Evolutionary conservation across 2,113 vertebrate species (phyloP), one percentile per base, ranked within the genome.

Genomic region (Psephotus haematonotus): DNA sequence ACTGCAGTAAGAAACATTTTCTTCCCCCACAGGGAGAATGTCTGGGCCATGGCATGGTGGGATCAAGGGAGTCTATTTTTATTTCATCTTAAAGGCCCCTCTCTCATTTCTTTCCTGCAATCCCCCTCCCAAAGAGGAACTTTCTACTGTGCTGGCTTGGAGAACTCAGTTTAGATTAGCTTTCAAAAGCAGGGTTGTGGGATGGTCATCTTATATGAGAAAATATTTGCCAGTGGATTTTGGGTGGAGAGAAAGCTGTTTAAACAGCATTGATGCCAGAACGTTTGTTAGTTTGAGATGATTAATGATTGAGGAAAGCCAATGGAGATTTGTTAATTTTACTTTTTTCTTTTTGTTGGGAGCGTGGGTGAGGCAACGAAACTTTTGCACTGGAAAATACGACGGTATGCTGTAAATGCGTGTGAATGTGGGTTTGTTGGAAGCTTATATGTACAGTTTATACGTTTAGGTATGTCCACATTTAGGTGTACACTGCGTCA

Each of bases 61-160:
- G 87, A 88, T 95, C 81, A 91, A 94, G 92, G 57, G 50, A 91
- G 65, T 72, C 88, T 94, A 69, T 95, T 92, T 97, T 94, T 89
- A 84, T 93, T 94, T 87, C 47, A 44, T 93, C 81, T 88, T 90
- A 76, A 91, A 93, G 86, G 74, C 84, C 65, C 88, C 88, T 93
- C 43, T 96, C 92, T 82, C 44, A 57, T 93, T 81, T 90, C 33
- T 76, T 74, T 92, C 53, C 72, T 90, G 53, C 11, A 2, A 7
- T 93, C 62, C 64, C 57, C 46, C 71, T 92, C 68, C 86, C 85
- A 67, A 68, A 82, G 87, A 64, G 41, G 82, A 81, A 64, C 65
- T 76, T 82, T 92, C 85, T 35, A 52, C 50, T 6, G 3, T 52
- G 52, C 81, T 88, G 55, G 41, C 77, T 85, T 62, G 41, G 57